These are phyloP conservation scores for Cirrhinus molitorella DNA, from an alignment of 2,797 vertebrate species.

Conservation along the genomic window DNA sequence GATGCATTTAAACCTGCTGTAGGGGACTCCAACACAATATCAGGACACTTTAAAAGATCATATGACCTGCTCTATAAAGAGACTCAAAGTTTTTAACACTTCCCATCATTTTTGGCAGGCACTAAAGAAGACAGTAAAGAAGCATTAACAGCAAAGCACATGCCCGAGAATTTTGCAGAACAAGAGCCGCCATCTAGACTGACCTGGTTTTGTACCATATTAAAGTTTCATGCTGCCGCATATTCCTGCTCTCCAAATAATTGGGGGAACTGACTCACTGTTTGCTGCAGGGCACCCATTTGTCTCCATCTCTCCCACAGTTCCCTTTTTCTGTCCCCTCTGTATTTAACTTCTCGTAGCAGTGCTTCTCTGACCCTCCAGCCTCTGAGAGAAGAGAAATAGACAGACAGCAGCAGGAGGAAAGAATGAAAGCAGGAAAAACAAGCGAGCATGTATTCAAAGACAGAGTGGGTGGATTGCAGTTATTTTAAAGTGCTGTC, in stretches of 20 bases:
- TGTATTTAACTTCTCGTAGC: slow-evolving; percentile 89
- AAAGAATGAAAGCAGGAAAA: neutral
- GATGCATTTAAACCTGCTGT: too few relatives aligned
- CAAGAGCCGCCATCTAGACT: neutral
- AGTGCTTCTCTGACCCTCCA: slow-evolving; percentile 87
- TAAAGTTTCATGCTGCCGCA: slow-evolving; percentile 12
- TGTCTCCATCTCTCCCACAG: slow-evolving; percentile 86
- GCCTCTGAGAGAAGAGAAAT: slow-evolving; percentile 75
- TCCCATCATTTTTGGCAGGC: neutral
- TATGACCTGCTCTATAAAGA: neutral
- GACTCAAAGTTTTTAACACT: too few relatives aligned
- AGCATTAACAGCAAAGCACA: neutral
- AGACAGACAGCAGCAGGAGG: neutral
- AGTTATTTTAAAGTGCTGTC: neutral
- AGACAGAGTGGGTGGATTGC: neutral
- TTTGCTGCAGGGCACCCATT: slow-evolving; percentile 89
- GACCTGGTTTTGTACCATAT: slow-evolving; percentile 10
- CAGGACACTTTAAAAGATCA: too few relatives aligned
- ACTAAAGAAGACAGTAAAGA: neutral
- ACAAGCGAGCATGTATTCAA: neutral
- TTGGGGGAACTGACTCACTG: slow-evolving; percentile 77
- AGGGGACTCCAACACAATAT: too few relatives aligned
- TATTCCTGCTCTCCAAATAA: slow-evolving; percentile 17
- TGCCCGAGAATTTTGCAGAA: neutral
- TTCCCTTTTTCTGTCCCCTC: slow-evolving; percentile 91